phyloP scores from a whole-genome alignment of 2,888 invertebrate genomes.

The Mythimna vitellina region DNA sequence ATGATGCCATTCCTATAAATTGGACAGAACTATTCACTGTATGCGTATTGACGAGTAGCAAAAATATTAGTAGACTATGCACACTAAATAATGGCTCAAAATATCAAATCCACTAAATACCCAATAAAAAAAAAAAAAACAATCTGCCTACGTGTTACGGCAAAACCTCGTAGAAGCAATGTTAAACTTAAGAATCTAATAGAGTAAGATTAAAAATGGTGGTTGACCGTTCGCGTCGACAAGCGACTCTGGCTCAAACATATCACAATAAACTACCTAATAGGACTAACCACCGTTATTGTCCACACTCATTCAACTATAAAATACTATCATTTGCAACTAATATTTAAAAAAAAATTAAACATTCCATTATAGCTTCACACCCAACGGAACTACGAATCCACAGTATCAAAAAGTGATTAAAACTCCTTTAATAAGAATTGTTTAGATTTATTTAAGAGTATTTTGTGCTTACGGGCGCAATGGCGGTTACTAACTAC shows the following conservation, averaged over 20 bases:
- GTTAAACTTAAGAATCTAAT: conserved; percentile 85
- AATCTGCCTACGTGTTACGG: conserved; percentile 78
- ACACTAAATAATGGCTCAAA: conserved; percentile 87
- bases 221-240: conserved; percentile 70
- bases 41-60: conserved; percentile 84
- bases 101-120: conserved; percentile 88
- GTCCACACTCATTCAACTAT: conserved; percentile 86
- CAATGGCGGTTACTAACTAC: conserved; percentile 66
- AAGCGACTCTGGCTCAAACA: conserved; percentile 73
- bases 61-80: conserved; percentile 89
- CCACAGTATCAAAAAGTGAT: conserved; percentile 83
- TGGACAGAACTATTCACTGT: conserved; percentile 85
- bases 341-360: conserved; percentile 74
- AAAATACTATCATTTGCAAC: conserved; percentile 85
- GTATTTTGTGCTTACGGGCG: conserved; percentile 84
- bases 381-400: conserved; percentile 71
- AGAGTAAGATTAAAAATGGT: conserved; percentile 83
- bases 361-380: conserved; percentile 72
- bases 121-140: conserved; percentile 81
- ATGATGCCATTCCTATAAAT: conserved; percentile 88
- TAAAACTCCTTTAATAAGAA: conserved; percentile 76
- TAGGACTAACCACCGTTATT: conserved; percentile 85
- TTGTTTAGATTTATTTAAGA: conserved; percentile 67
- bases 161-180: conserved; percentile 83
- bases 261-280: conserved; percentile 81